Percentiles rank a stretch among this genome's conserved stretches.
phyloP scores from a whole-genome alignment of 2,888 invertebrate species.

The Zhuqinia jingwanae region DNA sequence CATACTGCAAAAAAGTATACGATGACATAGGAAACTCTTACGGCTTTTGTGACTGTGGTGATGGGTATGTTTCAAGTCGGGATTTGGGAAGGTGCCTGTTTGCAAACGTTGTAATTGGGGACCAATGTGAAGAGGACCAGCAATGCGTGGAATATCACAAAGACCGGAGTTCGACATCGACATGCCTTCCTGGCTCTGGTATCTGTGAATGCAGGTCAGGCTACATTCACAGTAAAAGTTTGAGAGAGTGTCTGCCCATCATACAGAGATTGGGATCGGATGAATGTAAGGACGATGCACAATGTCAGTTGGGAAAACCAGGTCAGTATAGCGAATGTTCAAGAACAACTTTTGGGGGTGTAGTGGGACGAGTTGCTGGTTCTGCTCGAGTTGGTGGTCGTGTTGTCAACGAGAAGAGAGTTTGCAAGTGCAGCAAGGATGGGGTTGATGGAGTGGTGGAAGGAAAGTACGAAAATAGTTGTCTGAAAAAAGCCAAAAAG shows the following conservation, averaged over 20 bases:
- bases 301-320: conserved; percentile 6
- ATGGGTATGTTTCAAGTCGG: not conserved
- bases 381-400: too few species aligned
- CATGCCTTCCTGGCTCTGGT: not conserved
- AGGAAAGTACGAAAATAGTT: not conserved
- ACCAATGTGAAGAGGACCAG: not conserved
- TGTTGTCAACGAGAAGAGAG: not conserved
- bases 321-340: not conserved
- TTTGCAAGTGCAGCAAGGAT: not conserved
- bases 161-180: not conserved
- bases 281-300: not conserved
- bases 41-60: too few species aligned
- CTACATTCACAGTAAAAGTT: not conserved
- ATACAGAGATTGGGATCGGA: not conserved
- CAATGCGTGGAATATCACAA: not conserved
- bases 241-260: not conserved
- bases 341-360: too few species aligned
- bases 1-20: too few species aligned
- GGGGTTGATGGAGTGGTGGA: too few species aligned
- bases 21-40: too few species aligned
- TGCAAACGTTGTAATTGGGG: not conserved
- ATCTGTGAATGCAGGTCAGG: not conserved
- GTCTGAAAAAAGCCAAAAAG: not conserved
- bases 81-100: not conserved
- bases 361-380: too few species aligned